These are phyloP conservation scores for Ecliptopera silaceata DNA, from an alignment of 2,888 invertebrate genomes.

Conservation along the genomic window DNA sequence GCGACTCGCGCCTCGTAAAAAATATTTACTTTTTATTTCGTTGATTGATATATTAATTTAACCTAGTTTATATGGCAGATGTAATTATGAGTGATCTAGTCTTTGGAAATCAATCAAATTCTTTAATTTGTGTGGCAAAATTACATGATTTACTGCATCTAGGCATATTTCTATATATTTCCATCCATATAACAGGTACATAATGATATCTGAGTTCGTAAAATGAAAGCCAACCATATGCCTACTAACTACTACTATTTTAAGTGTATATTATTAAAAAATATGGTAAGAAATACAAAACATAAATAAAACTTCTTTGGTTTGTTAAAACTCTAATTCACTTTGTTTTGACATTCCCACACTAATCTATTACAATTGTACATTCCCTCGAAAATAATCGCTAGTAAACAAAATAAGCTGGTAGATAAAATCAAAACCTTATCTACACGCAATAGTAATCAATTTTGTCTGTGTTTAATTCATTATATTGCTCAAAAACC, in stretches of 20 bases:
- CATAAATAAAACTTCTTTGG: no score
- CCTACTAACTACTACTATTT: no score
- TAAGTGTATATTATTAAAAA: no score
- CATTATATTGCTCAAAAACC: conserved; percentile 7
- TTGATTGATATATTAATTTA: neutral
- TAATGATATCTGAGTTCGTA: neutral
- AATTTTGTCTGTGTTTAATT: neutral
- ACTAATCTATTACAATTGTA: neutral
- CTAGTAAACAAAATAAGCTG: neutral
- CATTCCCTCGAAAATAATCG: neutral
- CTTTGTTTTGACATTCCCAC: no score
- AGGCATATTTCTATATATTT: neutral
- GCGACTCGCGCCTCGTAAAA: neutral
- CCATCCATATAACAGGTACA: no score
- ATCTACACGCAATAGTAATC: neutral
- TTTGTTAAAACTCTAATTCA: no score
- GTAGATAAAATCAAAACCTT: neutral
- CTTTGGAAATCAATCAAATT: neutral
- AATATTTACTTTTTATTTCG: neutral
- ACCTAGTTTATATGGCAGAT: neutral
- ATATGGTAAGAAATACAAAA: no score
- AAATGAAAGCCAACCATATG: neutral
- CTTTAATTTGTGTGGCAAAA: neutral
- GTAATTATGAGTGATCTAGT: neutral
- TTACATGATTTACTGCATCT: neutral